phyloP scores from a whole-genome alignment of 2,888 invertebrate species.

The Lochmaea crataegi region DNA sequence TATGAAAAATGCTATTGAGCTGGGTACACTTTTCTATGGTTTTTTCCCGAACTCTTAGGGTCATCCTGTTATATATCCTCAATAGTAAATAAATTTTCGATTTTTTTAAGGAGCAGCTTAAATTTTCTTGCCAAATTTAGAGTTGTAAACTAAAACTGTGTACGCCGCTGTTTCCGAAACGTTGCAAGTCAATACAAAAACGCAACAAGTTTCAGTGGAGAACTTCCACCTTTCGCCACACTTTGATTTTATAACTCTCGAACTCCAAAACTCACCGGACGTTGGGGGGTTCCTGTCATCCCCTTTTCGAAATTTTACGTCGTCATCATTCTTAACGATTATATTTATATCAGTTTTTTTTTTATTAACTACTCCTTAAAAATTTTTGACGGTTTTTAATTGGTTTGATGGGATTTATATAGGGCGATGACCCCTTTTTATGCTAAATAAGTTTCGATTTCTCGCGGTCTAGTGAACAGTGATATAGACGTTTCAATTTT shows the following conservation, averaged over 20 bases:
- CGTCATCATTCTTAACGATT: background rate
- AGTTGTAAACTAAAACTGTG: background rate
- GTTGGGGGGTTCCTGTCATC: constrained; percentile 25
- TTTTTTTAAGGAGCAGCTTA: too few relatives aligned
- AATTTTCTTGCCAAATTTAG: too few relatives aligned
- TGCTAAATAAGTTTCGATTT: constrained; percentile 41
- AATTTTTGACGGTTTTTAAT: constrained; percentile 25
- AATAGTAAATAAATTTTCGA: too few relatives aligned
- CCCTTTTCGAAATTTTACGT: background rate
- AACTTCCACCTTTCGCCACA: constrained; percentile 44
- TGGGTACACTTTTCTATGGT: too few relatives aligned
- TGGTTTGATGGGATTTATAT: constrained; percentile 31
- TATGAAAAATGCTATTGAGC: too few relatives aligned
- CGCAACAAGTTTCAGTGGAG: constrained; percentile 57
- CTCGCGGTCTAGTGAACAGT: background rate
- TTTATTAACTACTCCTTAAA: background rate
- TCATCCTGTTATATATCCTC: too few relatives aligned
- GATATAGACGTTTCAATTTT: background rate
- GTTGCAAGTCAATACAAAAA: constrained; percentile 56
- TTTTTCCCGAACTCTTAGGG: too few relatives aligned
- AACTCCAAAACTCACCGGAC: constrained; percentile 37
- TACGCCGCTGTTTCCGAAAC: constrained; percentile 24
- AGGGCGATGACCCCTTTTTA: constrained; percentile 43
- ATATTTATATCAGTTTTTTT: background rate
- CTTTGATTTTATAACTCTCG: constrained; percentile 38